phyloP scores from a whole-genome alignment of 1,140 invertebrate species.

The Orchesella cincta region DNA sequence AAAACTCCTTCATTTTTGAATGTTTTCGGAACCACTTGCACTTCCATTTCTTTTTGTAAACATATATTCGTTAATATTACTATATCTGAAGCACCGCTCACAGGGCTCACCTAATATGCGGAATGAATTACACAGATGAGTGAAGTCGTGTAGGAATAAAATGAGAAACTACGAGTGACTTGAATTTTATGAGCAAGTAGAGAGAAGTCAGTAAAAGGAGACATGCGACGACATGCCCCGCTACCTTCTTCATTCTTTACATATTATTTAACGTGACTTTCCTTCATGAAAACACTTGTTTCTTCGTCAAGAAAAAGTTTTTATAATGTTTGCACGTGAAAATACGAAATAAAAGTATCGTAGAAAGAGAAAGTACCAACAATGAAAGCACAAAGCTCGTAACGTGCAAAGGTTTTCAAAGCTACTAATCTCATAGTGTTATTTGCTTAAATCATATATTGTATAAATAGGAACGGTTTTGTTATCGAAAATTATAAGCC shows the following conservation, averaged over 20 bases:
- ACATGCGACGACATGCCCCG: too few species aligned
- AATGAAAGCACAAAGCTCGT: too few species aligned
- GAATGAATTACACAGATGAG: constrained; percentile 15
- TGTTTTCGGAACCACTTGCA: not conserved
- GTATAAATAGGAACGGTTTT: too few species aligned
- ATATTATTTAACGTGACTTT: not conserved
- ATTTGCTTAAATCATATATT: too few species aligned
- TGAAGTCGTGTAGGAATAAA: constrained; percentile 13
- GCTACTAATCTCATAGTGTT: too few species aligned
- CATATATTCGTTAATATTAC: not conserved
- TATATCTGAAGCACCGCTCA: not conserved
- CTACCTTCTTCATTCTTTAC: too few species aligned
- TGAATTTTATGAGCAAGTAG: constrained; percentile 11
- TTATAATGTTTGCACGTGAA: not conserved
- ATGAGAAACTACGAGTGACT: constrained; percentile 4
- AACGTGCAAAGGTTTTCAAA: too few species aligned
- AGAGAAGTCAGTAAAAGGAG: not conserved
- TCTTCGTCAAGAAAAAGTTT: not conserved
- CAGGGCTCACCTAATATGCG: not conserved
- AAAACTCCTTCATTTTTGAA: not conserved
- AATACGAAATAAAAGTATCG: not conserved
- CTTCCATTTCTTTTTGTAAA: not conserved
- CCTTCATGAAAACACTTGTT: constrained; percentile 1
- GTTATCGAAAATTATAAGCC: too few species aligned
- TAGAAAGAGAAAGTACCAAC: too few species aligned